phyloP scores from a whole-genome alignment of 2,113 vertebrate genomes.

The Dipodomys stephensi region DNA sequence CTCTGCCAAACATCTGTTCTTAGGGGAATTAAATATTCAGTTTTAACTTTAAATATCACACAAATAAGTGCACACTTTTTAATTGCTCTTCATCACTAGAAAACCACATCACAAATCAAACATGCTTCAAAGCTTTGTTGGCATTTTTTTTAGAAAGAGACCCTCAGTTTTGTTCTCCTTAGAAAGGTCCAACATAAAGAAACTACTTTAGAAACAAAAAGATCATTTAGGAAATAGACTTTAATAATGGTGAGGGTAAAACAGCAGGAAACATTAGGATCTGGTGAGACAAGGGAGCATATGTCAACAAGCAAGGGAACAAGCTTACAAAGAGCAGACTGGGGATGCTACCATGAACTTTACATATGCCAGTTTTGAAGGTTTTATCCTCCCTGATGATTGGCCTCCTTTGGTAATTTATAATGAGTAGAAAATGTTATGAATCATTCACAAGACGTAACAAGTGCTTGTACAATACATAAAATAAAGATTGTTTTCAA shows the following conservation, averaged over 20 bases:
- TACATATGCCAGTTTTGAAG: not conserved
- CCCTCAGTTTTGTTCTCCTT: not conserved
- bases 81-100: slow-evolving; percentile 27
- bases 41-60: slow-evolving; percentile 39
- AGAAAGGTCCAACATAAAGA: slow-evolving; percentile 49
- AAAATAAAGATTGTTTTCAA: slow-evolving; percentile 45
- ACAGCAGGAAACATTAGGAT: not conserved
- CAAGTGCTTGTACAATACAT: not conserved
- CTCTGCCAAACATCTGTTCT: slow-evolving; percentile 58
- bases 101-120: slow-evolving; percentile 23
- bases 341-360: slow-evolving; percentile 47
- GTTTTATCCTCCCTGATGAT: not conserved
- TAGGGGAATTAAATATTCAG: slow-evolving; percentile 48
- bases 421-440: slow-evolving; percentile 50
- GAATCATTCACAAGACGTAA: slow-evolving; percentile 33
- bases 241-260: slow-evolving; percentile 55
- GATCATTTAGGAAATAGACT: slow-evolving; percentile 42
- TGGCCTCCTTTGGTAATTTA: slow-evolving; percentile 40
- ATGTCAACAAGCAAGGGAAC: slow-evolving; percentile 43
- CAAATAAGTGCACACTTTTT: not conserved
- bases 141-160: slow-evolving; percentile 1
- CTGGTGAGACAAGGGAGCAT: slow-evolving; percentile 37
- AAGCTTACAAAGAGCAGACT: slow-evolving; percentile 19
- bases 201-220: slow-evolving; percentile 50
- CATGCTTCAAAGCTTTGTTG: not conserved